Conservation (phyloP, 2,113 vertebrate species). For the Paedocypris sp. region DNA sequence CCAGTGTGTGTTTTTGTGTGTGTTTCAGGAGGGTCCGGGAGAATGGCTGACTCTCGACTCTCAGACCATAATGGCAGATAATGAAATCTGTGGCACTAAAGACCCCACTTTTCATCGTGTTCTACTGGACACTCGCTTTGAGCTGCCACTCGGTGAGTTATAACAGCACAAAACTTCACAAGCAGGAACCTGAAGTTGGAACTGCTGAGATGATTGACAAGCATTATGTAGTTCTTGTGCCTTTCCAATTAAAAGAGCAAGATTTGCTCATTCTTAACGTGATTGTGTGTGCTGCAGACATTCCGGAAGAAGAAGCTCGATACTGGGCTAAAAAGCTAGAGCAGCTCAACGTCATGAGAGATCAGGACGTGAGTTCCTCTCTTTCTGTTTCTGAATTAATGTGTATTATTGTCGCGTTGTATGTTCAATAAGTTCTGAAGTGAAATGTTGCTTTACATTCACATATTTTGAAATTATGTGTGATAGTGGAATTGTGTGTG, state of each 20-base stretch:
- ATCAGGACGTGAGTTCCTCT: slow-evolving; percentile 78
- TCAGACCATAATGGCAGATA: slow-evolving; percentile 92
- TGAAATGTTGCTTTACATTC: too few species aligned
- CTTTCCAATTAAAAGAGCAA: too few species aligned
- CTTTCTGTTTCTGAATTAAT: not conserved
- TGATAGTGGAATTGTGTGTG: too few species aligned
- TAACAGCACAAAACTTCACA: not conserved
- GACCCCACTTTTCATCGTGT: slow-evolving; percentile 94
- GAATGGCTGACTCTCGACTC: slow-evolving; percentile 93
- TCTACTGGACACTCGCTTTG: slow-evolving; percentile 90
- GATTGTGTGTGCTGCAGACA: slow-evolving; percentile 64
- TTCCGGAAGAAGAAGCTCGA: slow-evolving; percentile 91
- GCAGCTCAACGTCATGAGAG: slow-evolving; percentile 90
- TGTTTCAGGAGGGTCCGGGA: slow-evolving; percentile 80
- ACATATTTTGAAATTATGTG: too few species aligned
- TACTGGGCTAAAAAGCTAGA: slow-evolving; percentile 98
- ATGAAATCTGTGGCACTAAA: slow-evolving; percentile 95
- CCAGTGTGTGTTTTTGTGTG: slow-evolving; percentile 19
- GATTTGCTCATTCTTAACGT: not conserved
- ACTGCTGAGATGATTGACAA: too few species aligned
- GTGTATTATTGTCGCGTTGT: too few species aligned
- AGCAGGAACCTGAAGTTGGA: not conserved
- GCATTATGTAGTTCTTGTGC: too few species aligned
- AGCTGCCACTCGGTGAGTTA: slow-evolving; percentile 80
- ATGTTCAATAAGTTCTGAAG: too few species aligned